Evolutionary conservation across 2,888 invertebrate genomes (phyloP).

Genomic region (Apamea monoglypha): DNA sequence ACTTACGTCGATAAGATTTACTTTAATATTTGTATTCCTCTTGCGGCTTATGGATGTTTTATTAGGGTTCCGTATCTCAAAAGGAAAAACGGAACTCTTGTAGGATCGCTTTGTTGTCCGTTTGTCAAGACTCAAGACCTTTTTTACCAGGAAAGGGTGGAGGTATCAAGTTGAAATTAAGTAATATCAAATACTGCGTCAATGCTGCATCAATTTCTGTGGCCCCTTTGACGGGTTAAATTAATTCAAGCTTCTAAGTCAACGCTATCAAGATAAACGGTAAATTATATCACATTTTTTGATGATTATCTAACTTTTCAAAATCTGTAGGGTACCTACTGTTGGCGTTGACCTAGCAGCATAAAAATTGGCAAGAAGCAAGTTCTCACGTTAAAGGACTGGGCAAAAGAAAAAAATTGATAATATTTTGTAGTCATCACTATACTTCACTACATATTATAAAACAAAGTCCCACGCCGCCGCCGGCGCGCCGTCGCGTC

Average conservation of each 20-base stretch:
- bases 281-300: not conserved
- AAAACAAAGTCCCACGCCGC: not conserved
- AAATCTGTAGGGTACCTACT: not conserved
- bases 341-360: not conserved
- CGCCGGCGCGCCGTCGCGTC: too few species aligned
- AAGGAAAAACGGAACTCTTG: not conserved
- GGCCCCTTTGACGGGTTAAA: not conserved
- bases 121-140: not conserved
- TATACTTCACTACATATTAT: not conserved
- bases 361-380: not conserved
- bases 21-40: not conserved
- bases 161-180: not conserved
- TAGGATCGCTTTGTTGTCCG: not conserved
- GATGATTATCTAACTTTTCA: not conserved
- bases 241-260: not conserved
- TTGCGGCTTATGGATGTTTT: not conserved
- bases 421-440: not conserved
- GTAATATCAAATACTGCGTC: not conserved
- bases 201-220: not conserved
- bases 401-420: not conserved
- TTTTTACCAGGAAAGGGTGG: not conserved
- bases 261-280: not conserved
- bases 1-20: constrained; percentile 1
- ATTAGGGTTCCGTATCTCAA: not conserved
- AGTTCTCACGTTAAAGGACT: not conserved